phyloP scores from a whole-genome alignment of 2,113 vertebrate genomes.

The Motacilla alba region DNA sequence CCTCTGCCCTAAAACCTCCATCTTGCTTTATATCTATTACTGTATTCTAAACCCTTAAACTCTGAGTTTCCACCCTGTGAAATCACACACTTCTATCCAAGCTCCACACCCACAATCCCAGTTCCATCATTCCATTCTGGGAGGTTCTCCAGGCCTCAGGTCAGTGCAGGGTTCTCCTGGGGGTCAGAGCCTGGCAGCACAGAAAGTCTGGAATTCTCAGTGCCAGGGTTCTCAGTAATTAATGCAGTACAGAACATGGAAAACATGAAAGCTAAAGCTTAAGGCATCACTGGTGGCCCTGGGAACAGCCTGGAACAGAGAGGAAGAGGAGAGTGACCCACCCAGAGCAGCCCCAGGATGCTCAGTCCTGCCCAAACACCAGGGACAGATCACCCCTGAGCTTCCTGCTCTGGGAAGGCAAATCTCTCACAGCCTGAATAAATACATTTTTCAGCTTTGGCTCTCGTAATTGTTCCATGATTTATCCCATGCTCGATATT shows the following conservation, averaged over 20 bases:
- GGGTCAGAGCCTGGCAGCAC: not conserved
- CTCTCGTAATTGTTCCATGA: rapidly evolving
- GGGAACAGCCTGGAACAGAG: not conserved
- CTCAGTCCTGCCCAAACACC: not conserved
- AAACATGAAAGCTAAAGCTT: not conserved
- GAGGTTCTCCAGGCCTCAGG: not conserved
- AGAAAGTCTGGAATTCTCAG: not conserved
- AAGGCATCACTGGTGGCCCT: not conserved
- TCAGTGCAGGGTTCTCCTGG: not conserved
- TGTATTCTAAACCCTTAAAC: not conserved
- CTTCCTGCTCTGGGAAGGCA: not conserved
- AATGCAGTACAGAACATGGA: not conserved
- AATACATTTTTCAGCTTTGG: not conserved
- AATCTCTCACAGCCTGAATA: not conserved
- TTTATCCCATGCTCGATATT: not conserved
- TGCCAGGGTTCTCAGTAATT: no score
- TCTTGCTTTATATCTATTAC: not conserved
- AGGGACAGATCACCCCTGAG: not conserved
- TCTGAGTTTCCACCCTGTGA: not conserved
- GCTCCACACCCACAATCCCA: not conserved
- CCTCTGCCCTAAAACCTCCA: not conserved
- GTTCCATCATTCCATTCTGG: not conserved
- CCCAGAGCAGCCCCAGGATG: rapidly evolving
- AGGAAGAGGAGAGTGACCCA: not conserved
- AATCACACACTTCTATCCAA: not conserved